Conservation (phyloP, 64 coral and sea anemone species). For the Pocillopora verrucosa region DNA sequence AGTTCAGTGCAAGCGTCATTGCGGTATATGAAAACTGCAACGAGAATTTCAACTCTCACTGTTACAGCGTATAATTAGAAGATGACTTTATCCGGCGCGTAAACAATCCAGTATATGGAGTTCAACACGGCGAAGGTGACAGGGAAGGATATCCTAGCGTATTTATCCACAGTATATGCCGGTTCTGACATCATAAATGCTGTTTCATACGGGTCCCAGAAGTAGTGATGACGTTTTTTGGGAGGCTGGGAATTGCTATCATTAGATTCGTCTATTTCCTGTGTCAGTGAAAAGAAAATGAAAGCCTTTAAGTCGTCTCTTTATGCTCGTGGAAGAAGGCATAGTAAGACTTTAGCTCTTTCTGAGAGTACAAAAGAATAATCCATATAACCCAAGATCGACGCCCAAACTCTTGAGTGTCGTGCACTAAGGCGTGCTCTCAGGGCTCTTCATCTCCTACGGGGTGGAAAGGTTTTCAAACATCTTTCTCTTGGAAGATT, state of each 20-base stretch:
- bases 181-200: slow-evolving; percentile 48
- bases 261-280: slow-evolving; percentile 16
- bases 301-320: neutral
- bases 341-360: no score
- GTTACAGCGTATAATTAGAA: slow-evolving; percentile 24
- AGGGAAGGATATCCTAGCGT: slow-evolving; percentile 77
- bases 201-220: slow-evolving; percentile 73
- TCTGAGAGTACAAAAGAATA: no score
- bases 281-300: neutral
- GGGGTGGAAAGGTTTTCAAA: no score
- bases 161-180: slow-evolving; percentile 74
- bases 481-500: no score
- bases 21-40: no score
- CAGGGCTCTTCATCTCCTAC: no score
- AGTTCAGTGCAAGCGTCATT: no score
- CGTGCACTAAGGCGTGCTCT: no score
- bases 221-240: slow-evolving; percentile 42
- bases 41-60: neutral
- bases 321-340: neutral
- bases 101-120: slow-evolving; percentile 87
- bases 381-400: no score
- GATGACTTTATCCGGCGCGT: slow-evolving; percentile 87
- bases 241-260: neutral
- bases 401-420: no score
- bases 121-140: slow-evolving; percentile 76